Evolutionary conservation across 2,113 vertebrate genomes (phyloP).

Genomic region (Colius striatus): DNA sequence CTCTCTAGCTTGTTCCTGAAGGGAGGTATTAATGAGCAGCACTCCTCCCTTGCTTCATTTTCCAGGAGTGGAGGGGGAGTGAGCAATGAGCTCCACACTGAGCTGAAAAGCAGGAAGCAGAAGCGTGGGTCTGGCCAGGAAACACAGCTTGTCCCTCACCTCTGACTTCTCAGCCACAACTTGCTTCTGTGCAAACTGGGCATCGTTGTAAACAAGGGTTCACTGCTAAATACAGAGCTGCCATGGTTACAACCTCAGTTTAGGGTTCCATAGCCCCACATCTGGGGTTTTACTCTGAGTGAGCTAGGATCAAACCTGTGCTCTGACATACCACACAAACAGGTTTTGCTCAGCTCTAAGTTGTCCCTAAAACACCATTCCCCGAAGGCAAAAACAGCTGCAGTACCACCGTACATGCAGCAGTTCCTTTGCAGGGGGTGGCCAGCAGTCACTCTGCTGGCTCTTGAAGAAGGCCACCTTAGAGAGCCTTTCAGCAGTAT

Average conservation of each 20-base stretch:
- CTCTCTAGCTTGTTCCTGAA: not conserved
- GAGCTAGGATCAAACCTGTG: not conserved
- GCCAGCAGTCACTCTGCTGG: not conserved
- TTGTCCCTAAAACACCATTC: not conserved
- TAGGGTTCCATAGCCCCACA: not conserved
- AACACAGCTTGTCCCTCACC: not conserved
- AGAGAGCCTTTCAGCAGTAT: not conserved
- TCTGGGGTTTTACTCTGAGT: not conserved
- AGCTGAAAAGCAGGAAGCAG: not conserved
- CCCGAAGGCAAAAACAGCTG: not conserved
- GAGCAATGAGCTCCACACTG: not conserved
- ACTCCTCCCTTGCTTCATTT: not conserved
- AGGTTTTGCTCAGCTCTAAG: not conserved
- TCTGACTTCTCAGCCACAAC: not conserved
- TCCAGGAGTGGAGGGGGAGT: not conserved
- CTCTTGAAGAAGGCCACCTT: not conserved
- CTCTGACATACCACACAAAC: not conserved
- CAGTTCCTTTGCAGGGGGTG: not conserved
- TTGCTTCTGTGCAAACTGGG: not conserved
- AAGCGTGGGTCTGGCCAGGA: not conserved
- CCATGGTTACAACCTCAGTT: not conserved
- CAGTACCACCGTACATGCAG: not conserved
- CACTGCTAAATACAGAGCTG: not conserved
- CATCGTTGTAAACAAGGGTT: not conserved
- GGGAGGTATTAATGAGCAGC: not conserved